Evolutionary conservation across 1,140 invertebrate genomes (phyloP).

Genomic region (Charaxes varanes): DNA sequence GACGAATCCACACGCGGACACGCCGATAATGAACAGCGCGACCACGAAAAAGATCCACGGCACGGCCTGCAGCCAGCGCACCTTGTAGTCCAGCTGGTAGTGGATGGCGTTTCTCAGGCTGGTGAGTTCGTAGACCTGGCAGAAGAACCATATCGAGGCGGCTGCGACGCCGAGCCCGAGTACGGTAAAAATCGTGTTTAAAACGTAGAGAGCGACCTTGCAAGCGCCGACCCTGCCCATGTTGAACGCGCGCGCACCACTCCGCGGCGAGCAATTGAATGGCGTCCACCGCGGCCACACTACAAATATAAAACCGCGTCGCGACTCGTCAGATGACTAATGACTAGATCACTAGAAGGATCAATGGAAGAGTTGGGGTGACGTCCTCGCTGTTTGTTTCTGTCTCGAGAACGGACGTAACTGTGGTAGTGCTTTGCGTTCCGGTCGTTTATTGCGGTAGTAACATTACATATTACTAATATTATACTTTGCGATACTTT

Average conservation of each 20-base stretch:
- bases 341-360: constrained; percentile 24
- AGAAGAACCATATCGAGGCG: constrained; percentile 54
- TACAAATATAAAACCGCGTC: constrained; percentile 17
- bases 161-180: constrained; percentile 40
- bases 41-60: constrained; percentile 57
- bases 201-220: constrained; percentile 32
- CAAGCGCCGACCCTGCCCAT: constrained; percentile 25
- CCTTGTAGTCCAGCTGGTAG: constrained; percentile 56
- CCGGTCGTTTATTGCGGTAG: too few species aligned
- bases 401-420: too few species aligned
- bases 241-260: constrained; percentile 23
- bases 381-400: not conserved
- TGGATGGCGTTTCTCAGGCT: constrained; percentile 52
- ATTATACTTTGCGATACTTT: too few species aligned
- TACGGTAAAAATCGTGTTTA: constrained; percentile 45
- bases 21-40: constrained; percentile 38
- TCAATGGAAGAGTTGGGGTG: constrained; percentile 10
- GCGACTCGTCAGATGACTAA: constrained; percentile 19
- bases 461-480: too few species aligned
- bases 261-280: constrained; percentile 37
- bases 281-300: constrained; percentile 25
- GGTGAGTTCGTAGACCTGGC: constrained; percentile 49
- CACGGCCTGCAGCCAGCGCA: constrained; percentile 60
- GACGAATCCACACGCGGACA: constrained; percentile 44
- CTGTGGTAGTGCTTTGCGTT: not conserved